Base-by-base conservation (phyloP, 2,888 invertebrate species). In the Pristionchus mayeri region DNA sequence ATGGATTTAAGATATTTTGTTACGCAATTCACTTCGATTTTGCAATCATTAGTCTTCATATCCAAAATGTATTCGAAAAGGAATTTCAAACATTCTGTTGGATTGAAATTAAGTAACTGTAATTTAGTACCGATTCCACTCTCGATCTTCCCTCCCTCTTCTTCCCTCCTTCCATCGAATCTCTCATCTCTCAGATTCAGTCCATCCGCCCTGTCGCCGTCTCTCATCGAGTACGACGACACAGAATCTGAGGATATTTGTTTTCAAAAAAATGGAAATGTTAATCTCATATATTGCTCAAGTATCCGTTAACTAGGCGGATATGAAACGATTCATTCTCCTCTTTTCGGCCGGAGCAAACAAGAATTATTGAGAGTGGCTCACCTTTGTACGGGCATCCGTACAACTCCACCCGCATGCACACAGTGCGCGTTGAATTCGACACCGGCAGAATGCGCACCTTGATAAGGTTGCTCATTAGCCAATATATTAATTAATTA, bases 351-450 rank as follows among this genome's bases (percentile, higher is more conserved):
- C 6, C 6, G 44, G 13, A 13, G 13, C 44, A 54, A 54, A 18
- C 21, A 13, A 54, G 4, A 13, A 13, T 4, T 18, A 54, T 54
- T 18, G 4, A 63, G 18, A 34, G 34, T 63, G 13, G 13, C 84
- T 95, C 94, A 96, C 96, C 96, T 92, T 95, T 95, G 95, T 96
- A 96, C 67, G 94, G 94, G 93, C 97, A 97, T 34, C 97, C 97
- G 93, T 96, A 97, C 44, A 97, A 93, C 93, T 97, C 97, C 50
- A 97, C 96, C 86, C 97, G 94, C 96, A 97, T 96, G 94, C 97
- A 97, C 82, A 97, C 96, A 0, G 96, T 97, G 86, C 97, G 95
- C 7, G 95, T 95, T 92, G 96, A 95, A 87, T 95, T 95, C 93
- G 96, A 96, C 94, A 96, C 96, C 0, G 97, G 97, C 85, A 96